Conservation (phyloP, 2,113 vertebrate species). For the Grammomys surdaster region DNA sequence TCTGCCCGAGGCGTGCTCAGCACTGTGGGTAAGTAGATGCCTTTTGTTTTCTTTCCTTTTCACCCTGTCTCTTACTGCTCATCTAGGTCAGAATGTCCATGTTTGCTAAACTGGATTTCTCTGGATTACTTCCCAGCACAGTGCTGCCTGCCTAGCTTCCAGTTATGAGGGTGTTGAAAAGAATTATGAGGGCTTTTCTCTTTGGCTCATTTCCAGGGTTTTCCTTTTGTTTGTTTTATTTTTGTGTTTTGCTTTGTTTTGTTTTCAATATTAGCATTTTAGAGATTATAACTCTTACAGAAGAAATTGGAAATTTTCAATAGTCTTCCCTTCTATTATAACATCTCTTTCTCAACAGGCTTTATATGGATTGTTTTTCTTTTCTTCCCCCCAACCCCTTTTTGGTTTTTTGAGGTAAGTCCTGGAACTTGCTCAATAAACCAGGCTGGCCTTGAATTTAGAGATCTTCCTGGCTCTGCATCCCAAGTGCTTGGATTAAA, state of each 20-base stretch:
- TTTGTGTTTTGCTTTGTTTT: too few relatives aligned
- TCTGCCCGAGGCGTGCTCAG: conserved; percentile 87
- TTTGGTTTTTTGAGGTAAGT: background rate
- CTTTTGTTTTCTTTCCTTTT: conserved; percentile 85
- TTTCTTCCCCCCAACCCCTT: background rate
- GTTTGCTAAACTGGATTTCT: conserved; percentile 61
- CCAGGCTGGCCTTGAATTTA: background rate
- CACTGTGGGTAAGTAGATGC: conserved; percentile 93
- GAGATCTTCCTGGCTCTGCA: background rate
- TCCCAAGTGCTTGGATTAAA: background rate
- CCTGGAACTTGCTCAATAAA: background rate
- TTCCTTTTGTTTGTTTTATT: background rate
- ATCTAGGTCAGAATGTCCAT: conserved; percentile 69
- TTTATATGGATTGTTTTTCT: conserved; percentile 5
- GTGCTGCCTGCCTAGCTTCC: background rate
- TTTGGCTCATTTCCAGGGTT: conserved; percentile 19
- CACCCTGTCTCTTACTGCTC: conserved; percentile 71
- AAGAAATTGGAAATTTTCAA: conserved; percentile 41
- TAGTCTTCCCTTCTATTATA: conserved; percentile 57
- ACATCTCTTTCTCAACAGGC: conserved; percentile 21
- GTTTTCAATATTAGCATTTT: conserved; percentile 42
- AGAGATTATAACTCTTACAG: background rate
- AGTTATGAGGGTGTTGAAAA: background rate
- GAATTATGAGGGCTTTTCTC: conserved; percentile 49
- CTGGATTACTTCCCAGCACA: conserved; percentile 43